These are phyloP conservation scores for Manduca sexta DNA, from an alignment of 1,140 invertebrate species.

Conservation along the genomic window DNA sequence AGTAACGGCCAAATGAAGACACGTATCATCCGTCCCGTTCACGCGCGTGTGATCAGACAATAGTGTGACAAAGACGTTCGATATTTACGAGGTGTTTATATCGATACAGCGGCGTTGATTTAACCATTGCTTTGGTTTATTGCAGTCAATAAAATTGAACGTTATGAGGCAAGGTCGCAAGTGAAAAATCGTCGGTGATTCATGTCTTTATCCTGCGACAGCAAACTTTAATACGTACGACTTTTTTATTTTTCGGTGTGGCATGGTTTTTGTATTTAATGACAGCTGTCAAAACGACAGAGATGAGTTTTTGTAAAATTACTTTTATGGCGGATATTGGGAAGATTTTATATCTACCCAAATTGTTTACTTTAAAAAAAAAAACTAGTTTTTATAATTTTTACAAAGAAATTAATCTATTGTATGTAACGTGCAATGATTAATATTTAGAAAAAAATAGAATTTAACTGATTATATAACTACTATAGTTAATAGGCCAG, in stretches of 20 bases:
- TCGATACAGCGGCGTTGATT: conserved; percentile 67
- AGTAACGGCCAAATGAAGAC: conserved; percentile 55
- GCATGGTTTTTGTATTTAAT: no score
- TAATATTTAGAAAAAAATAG: no score
- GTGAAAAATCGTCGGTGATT: conserved; percentile 58
- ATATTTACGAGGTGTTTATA: conserved; percentile 68
- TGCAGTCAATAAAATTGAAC: conserved; percentile 71
- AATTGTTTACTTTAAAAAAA: no score
- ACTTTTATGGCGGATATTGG: no score
- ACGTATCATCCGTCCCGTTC: conserved; percentile 32
- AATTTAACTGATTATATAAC: no score
- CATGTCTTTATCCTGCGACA: conserved; percentile 57
- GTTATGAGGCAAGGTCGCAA: conserved; percentile 69
- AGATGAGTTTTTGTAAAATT: no score
- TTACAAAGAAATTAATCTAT: no score
- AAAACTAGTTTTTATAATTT: no score
- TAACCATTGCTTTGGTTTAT: conserved; percentile 71
- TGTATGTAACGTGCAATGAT: no score
- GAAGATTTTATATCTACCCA: no score
- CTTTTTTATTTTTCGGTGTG: background rate
- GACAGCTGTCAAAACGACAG: no score
- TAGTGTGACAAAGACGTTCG: conserved; percentile 35
- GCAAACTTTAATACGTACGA: conserved; percentile 19
- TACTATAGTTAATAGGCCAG: no score
- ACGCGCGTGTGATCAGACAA: conserved; percentile 8